Conservation (phyloP, 2,888 invertebrate genomes). For the Tyria jacobaeae region DNA sequence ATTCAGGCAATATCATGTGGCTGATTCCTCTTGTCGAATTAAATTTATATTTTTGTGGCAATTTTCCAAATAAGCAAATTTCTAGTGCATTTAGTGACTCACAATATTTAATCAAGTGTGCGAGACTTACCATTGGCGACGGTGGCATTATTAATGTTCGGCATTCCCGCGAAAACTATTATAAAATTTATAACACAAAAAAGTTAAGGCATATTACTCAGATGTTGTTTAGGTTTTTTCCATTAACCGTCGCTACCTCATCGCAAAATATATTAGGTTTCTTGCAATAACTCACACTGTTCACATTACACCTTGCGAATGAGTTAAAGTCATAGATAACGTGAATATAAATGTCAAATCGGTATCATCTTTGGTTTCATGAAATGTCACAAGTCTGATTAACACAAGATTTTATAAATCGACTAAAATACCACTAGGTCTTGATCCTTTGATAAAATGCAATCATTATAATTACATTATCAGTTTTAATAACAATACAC, state of each 20-base stretch:
- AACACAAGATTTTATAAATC: neutral
- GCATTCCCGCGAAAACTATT: conserved; percentile 75
- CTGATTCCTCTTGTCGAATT: neutral
- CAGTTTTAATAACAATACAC: neutral
- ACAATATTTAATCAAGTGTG: conserved; percentile 65
- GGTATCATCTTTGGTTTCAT: neutral
- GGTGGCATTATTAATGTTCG: conserved; percentile 78
- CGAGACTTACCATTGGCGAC: conserved; percentile 79
- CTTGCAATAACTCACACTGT: conserved; percentile 56
- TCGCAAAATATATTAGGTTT: conserved; percentile 66
- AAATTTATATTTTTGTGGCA: neutral
- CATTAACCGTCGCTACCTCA: conserved; percentile 77
- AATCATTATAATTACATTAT: no score
- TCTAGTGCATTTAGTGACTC: conserved; percentile 53
- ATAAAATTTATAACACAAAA: conserved; percentile 69
- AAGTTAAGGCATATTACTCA: conserved; percentile 81
- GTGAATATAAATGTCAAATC: conserved; percentile 37
- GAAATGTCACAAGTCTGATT: no score
- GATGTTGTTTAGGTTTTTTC: conserved; percentile 63
- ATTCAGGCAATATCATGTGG: neutral
- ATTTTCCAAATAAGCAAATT: conserved; percentile 1
- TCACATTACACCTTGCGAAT: conserved; percentile 71
- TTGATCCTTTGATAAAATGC: no score
- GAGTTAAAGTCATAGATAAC: conserved; percentile 31
- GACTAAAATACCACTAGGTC: neutral